phyloP scores from a whole-genome alignment of 2,888 invertebrate species.

The Busseola fusca region DNA sequence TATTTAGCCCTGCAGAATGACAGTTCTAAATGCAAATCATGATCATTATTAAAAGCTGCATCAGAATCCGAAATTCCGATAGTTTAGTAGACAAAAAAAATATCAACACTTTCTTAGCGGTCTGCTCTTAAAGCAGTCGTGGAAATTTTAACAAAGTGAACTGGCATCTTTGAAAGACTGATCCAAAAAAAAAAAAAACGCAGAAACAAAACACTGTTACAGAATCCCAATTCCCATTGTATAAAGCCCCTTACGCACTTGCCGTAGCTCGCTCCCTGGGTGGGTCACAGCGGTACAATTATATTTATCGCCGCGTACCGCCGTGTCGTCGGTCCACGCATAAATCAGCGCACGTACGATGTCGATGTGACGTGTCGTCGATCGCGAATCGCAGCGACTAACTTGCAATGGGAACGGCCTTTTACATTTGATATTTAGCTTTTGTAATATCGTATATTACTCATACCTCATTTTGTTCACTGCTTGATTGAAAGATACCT shows the following conservation, averaged over 20 bases:
- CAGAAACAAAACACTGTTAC: constrained; percentile 9
- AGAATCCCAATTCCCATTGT: constrained; percentile 56
- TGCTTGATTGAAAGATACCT: constrained; percentile 16
- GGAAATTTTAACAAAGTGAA: too few species aligned
- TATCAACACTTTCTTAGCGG: not conserved
- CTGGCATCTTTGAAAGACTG: not conserved
- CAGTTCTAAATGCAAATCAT: not conserved
- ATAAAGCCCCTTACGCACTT: constrained; percentile 75
- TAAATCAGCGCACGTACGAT: constrained; percentile 79
- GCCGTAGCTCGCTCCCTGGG: constrained; percentile 74
- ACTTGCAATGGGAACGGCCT: constrained; percentile 65
- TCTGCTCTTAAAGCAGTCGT: not conserved
- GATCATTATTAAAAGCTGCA: not conserved
- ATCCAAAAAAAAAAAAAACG: too few species aligned
- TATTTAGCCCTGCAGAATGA: not conserved
- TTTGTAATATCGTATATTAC: constrained; percentile 39
- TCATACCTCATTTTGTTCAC: constrained; percentile 30
- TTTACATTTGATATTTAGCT: constrained; percentile 61
- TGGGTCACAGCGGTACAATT: constrained; percentile 80
- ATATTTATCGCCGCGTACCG: constrained; percentile 79
- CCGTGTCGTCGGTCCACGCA: constrained; percentile 77
- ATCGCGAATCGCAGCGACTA: constrained; percentile 63
- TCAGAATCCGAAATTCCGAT: not conserved
- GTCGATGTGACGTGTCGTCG: constrained; percentile 70
- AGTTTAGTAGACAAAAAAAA: not conserved